Conservation (phyloP, 2,797 vertebrate genomes). For the Odontamblyopus rebecca region DNA sequence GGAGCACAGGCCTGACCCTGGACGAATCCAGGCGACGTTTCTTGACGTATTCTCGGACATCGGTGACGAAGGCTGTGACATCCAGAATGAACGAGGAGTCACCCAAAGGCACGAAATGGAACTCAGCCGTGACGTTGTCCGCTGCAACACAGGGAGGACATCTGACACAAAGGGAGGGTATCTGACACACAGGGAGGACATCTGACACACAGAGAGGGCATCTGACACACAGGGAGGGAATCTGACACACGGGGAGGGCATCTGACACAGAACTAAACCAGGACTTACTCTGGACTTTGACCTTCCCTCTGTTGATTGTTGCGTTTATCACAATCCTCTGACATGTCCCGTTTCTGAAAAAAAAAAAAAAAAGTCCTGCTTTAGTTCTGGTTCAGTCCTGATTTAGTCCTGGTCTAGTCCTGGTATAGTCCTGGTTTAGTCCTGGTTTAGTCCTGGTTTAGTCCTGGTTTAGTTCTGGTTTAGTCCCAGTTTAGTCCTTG, state of each 20-base stretch:
- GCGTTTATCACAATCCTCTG: rapidly evolving
- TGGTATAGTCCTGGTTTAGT: neutral
- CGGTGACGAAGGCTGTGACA: too few species aligned
- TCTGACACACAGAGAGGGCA: neutral
- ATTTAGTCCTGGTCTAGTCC: neutral
- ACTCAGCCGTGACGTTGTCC: too few species aligned
- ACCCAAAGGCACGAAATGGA: too few species aligned
- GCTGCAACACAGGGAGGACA: neutral
- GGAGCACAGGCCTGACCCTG: too few species aligned
- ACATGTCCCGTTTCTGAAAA: neutral
- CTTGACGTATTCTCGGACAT: too few species aligned
- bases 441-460: neutral
- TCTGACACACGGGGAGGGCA: too few species aligned
- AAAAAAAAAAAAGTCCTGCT: neutral
- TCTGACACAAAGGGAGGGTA: neutral
- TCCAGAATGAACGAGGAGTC: too few species aligned
- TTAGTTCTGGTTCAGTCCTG: too few species aligned
- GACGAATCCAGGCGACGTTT: too few species aligned
- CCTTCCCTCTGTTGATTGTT: neutral
- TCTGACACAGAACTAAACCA: too few species aligned
- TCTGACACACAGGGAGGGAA: neutral
- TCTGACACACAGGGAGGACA: neutral
- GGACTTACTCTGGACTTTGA: neutral
- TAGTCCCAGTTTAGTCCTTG: neutral
- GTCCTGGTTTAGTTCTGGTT: neutral